Evolutionary conservation across 2,113 vertebrate genomes (phyloP).

Genomic region (Sinocyclocheilus maitianheensis): DNA sequence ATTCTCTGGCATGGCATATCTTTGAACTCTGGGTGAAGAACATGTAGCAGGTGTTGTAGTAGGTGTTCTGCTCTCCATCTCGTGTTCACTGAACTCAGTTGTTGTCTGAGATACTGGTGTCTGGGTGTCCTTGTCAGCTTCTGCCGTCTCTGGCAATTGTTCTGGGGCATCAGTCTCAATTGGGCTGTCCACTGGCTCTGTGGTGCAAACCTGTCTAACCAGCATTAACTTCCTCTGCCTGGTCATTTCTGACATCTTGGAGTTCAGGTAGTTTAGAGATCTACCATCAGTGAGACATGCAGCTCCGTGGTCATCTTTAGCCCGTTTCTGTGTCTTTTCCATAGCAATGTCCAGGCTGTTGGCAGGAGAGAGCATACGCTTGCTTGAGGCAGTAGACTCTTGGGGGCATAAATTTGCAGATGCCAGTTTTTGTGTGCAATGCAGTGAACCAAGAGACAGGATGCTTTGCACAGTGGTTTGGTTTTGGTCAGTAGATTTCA

Average conservation of each 20-base stretch:
- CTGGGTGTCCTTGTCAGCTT: constrained; percentile 63
- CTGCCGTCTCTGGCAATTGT: constrained; percentile 68
- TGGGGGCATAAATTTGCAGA: constrained; percentile 88
- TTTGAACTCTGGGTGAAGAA: constrained; percentile 65
- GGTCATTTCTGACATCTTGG: constrained; percentile 78
- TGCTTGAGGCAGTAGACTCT: constrained; percentile 91
- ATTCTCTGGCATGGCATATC: constrained; percentile 56
- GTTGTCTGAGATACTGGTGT: constrained; percentile 64
- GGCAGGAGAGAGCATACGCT: constrained; percentile 96
- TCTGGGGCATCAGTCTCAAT: constrained; percentile 78
- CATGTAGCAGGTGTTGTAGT: constrained; percentile 60
- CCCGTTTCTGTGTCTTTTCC: constrained; percentile 97
- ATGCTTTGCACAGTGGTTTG: constrained; percentile 65
- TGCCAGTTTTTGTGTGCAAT: constrained; percentile 80
- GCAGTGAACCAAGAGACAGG: constrained; percentile 70
- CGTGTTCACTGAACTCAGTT: constrained; percentile 69
- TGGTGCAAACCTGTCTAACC: constrained; percentile 92
- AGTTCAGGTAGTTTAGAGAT: constrained; percentile 73
- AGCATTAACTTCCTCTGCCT: constrained; percentile 89
- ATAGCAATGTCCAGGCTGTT: constrained; percentile 98
- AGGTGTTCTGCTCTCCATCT: constrained; percentile 71
- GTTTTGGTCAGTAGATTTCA: constrained; percentile 61
- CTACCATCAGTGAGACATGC: constrained; percentile 81
- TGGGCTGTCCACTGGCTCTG: constrained; percentile 85
- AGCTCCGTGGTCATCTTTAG: constrained; percentile 93